Conservation (phyloP, 1,140 invertebrate species). For the Dinoponera quadriceps region DNA sequence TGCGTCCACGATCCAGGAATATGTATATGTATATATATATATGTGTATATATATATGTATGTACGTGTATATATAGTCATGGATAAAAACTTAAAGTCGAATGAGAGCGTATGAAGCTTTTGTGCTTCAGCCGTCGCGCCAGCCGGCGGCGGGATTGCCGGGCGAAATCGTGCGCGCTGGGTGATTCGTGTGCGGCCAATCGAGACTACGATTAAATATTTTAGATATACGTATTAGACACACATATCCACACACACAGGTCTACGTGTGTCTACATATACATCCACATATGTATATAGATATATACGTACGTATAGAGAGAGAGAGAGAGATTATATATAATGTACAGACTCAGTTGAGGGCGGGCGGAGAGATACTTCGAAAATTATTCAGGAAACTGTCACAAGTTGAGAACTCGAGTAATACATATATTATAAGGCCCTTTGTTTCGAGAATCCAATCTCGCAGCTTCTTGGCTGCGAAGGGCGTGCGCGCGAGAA, state of each 20-base stretch:
- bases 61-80: not conserved
- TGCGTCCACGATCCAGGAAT: slow-evolving; percentile 7
- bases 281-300: not conserved
- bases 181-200: slow-evolving; percentile 42
- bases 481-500: not conserved
- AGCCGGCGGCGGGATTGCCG: slow-evolving; percentile 31
- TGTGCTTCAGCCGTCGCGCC: slow-evolving; percentile 27
- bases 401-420: slow-evolving; percentile 60
- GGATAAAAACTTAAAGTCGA: slow-evolving; percentile 51
- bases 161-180: slow-evolving; percentile 30
- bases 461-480: slow-evolving; percentile 39
- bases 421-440: slow-evolving; percentile 61
- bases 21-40: no score
- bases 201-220: slow-evolving; percentile 54
- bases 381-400: slow-evolving; percentile 62
- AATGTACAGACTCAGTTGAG: slow-evolving; percentile 19
- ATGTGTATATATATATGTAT: no score
- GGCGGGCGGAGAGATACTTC: slow-evolving; percentile 46
- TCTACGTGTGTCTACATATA: not conserved
- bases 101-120: slow-evolving; percentile 45
- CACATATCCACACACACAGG: not conserved
- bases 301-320: not conserved
- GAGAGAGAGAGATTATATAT: slow-evolving; percentile 23
- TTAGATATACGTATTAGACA: not conserved
- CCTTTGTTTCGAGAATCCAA: slow-evolving; percentile 60